Evolutionary conservation across 2,113 vertebrate genomes (phyloP), one percentile per base, ranked within the genome.

Genomic region (Danionella cerebrum): DNA sequence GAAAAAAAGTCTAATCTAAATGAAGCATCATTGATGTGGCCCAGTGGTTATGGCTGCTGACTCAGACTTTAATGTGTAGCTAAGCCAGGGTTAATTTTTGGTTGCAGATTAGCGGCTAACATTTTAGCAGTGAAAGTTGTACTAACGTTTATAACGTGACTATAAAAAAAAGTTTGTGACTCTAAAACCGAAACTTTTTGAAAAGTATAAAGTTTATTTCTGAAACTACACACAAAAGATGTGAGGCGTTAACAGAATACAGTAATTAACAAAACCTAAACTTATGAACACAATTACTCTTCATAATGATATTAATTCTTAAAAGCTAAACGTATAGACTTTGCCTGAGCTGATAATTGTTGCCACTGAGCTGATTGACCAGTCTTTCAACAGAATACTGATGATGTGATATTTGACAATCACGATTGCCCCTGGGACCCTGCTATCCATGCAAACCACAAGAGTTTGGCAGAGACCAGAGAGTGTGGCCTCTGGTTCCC

Each of bases 371-470:
- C 76, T 79, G 65, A 68, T 71, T 36, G 59, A 44, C 41, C 27
- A 33, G 9, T 33, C 16, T 72, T 59, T 52, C 8, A 52, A 41
- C 11, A 72, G 85, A 82, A 85, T 87, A 54, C 72, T 80, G 79
- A 87, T 84, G 52, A 24, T 41, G 55, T 82, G 77, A 71, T 84
- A 77, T 79, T 59, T 69, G 63, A 60, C 42, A 33, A 22, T 74
- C 52, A 63, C 24, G 33, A n/a, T 58, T n/a, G 39, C 84, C 75
- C 77, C 29, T 27, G 81, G 76, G 81, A 78, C 55, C 54, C 0
- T 12, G 12, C 22, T 54, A 65, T 76, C 25, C 79, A 84, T 76
- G 80, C 80, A 78, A 65, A 77, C 36, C 77, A 65, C 55, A 38
- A 59, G 42, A 45, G 42, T 29, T 51, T 55, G 67, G 60, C 71